Evolutionary conservation across 2,797 vertebrate species (phyloP).

Genomic region (Lerista edwardsae): DNA sequence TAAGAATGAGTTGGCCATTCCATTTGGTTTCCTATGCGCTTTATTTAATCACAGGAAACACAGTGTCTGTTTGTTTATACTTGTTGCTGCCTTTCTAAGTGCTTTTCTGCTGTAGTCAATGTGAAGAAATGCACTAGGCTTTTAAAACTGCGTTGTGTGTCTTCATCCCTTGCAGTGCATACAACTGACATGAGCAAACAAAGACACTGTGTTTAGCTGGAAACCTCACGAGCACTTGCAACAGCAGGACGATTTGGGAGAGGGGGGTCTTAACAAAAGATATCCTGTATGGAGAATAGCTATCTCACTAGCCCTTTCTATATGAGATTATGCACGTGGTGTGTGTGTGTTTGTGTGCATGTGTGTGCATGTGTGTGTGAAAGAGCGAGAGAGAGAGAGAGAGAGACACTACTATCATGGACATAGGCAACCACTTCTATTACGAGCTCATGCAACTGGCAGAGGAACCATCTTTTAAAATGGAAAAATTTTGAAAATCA

Average conservation of each 20-base stretch:
- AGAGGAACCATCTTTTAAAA: not conserved
- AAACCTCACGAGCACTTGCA: not conserved
- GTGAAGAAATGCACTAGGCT: constrained; percentile 9
- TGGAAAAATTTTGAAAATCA: not conserved
- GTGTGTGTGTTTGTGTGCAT: constrained; percentile 33
- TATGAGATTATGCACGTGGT: not conserved
- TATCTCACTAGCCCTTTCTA: constrained; percentile 37
- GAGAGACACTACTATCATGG: not conserved
- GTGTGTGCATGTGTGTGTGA: no score
- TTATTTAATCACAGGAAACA: constrained; percentile 32
- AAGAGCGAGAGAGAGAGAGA: no score
- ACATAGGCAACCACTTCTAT: not conserved
- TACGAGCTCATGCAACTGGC: not conserved
- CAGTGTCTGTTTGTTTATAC: constrained; percentile 1
- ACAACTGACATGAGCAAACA: not conserved
- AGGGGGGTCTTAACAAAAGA: not conserved
- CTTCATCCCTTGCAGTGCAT: not conserved
- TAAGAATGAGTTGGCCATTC: constrained; percentile 9
- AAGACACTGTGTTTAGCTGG: not conserved
- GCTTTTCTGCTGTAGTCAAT: not conserved
- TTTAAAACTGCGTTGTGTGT: not conserved
- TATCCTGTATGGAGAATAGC: not conserved
- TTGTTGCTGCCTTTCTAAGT: constrained; percentile 15
- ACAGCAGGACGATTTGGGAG: not conserved
- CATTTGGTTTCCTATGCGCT: constrained; percentile 21